Evolutionary conservation across 2,888 invertebrate species (phyloP), one percentile per base, ranked within the genome.

Genomic region (Priocnemis perturbator): DNA sequence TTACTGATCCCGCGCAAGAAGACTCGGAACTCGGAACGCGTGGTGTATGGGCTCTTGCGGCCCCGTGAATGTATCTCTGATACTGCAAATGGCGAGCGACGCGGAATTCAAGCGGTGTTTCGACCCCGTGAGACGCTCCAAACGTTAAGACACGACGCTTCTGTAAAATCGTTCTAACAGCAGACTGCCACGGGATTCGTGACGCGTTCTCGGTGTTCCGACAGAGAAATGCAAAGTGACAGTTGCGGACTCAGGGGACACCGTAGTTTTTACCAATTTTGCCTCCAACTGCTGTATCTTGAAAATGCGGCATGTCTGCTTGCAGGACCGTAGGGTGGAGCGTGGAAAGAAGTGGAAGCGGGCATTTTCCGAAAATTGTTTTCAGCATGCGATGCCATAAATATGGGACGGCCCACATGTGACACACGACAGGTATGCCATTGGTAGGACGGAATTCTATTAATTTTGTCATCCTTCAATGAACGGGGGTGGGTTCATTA

Each of bases 1-100:
- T 87, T 87, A 87, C 87, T 76, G 84, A 83, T 86, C 85, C 78
- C 76, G 79, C 74, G 81, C 77, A 79, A 83, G 81, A 76, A 80
- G 74, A 85, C 71, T 76, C 64, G 57, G 64, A 62, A 85, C 71
- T 76, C 64, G 57, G 64, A 62, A 59, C 69, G 73, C 70, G 82
- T 83, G 82, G 79, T 79, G 79, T 82, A 82, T 81, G 85, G 79
- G 74, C 58, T 60, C 70, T 67, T 73, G 60, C 60, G 62, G 47
- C 58, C 62, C 37, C 60, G 45, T 48, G 47, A 53, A 17, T 58
- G 69, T 71, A 71, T 67, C 53, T 55, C 37, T 37, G 56, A 55
- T 48, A 52, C 58, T 17, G 48, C 67, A 68, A 60, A 69, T 71
- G 71, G 71, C 63, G 60, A 59, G 20, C 64, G 59, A 67, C 19